Evolutionary conservation across 2,113 vertebrate genomes (phyloP).

Genomic region (Silurus asotus): DNA sequence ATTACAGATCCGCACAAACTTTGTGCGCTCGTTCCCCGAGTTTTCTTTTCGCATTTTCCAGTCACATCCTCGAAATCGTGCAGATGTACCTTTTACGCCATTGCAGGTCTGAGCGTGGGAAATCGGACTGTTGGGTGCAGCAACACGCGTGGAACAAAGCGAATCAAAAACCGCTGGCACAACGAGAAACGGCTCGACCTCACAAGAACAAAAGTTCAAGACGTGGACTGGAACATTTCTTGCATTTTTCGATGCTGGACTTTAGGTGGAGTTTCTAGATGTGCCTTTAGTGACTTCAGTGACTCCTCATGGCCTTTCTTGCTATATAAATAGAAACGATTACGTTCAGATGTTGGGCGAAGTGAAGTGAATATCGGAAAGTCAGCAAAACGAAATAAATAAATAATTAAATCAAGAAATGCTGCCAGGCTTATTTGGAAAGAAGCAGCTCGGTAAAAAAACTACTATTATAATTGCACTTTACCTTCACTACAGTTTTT

Average conservation of each 20-base stretch:
- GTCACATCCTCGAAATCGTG: constrained; percentile 6
- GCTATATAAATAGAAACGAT: not conserved
- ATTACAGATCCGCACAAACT: not conserved
- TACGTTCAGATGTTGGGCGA: not conserved
- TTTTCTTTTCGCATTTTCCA: not conserved
- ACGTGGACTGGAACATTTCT: not conserved
- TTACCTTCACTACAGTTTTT: not conserved
- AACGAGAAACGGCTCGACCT: not conserved
- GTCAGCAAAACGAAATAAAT: not conserved
- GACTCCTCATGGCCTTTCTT: not conserved
- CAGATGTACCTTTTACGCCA: constrained; percentile 40
- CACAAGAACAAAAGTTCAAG: constrained; percentile 31
- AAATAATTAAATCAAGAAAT: not conserved
- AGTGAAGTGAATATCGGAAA: not conserved
- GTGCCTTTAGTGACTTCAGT: not conserved
- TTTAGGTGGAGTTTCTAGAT: not conserved
- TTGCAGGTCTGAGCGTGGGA: constrained; percentile 3
- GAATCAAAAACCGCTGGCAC: constrained; percentile 22
- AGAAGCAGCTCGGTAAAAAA: not conserved
- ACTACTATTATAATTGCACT: not conserved
- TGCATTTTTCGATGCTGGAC: not conserved
- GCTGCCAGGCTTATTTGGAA: not conserved
- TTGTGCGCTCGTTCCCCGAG: not conserved
- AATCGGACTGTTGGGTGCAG: constrained; percentile 28
- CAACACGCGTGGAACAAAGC: constrained; percentile 40